Percentiles rank a stretch among this genome's conserved stretches.
Conservation (phyloP, 2,113 vertebrate species). For the Marmota flaviventris region DNA sequence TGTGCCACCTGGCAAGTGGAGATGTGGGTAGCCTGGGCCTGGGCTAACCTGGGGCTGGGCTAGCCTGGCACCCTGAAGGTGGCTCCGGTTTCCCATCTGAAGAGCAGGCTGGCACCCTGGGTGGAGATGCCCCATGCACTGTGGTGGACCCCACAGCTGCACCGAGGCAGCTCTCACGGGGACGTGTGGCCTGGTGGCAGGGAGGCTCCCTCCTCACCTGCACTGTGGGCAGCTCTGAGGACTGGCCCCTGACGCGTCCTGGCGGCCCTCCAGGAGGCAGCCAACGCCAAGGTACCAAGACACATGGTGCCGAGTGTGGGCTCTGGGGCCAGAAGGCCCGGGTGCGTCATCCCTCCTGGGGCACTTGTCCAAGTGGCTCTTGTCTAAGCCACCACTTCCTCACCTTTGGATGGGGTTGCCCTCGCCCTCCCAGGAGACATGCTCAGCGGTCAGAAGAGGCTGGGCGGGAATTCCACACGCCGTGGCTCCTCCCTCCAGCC, state of each 20-base stretch:
- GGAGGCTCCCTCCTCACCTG: neutral
- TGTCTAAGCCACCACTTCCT: neutral
- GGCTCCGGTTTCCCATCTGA: neutral
- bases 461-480: neutral
- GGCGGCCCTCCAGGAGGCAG: neutral
- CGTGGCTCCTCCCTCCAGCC: neutral
- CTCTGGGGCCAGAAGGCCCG: neutral
- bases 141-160: fast-evolving
- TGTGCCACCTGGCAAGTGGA: neutral
- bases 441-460: neutral
- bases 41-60: neutral
- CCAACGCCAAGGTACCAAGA: neutral
- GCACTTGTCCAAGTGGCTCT: neutral
- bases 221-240: neutral
- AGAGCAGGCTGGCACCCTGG: neutral
- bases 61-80: neutral
- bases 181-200: neutral
- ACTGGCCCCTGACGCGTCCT: neutral
- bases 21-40: neutral
- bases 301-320: neutral
- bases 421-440: neutral
- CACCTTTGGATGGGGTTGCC: neutral
- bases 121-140: fast-evolving
- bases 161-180: neutral
- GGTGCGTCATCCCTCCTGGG: neutral